Conservation (phyloP, 1,140 invertebrate genomes). For the Drosophila tsacasi region DNA sequence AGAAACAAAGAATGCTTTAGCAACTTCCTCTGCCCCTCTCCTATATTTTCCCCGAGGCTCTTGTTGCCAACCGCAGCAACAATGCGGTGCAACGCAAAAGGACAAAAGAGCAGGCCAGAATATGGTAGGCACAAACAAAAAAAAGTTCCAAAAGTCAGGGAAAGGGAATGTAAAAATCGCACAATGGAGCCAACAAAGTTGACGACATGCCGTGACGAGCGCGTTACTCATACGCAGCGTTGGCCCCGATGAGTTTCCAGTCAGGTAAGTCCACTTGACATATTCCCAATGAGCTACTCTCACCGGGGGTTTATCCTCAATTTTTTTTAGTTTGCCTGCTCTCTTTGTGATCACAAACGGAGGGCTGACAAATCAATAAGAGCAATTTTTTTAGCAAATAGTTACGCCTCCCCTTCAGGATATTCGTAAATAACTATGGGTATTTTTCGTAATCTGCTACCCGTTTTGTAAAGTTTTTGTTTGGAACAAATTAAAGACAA, state of each 20-base stretch:
- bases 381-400: no score
- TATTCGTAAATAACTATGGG: not conserved
- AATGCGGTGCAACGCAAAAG: constrained; percentile 58
- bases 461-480: no score
- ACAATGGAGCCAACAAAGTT: constrained; percentile 44
- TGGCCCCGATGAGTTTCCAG: constrained; percentile 49
- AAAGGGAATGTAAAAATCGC: constrained; percentile 29
- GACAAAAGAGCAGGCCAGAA: constrained; percentile 27
- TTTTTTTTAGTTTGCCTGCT: not conserved
- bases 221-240: constrained; percentile 61
- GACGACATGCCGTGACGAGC: constrained; percentile 47
- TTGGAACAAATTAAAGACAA: not conserved
- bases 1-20: constrained; percentile 59
- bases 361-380: constrained; percentile 18
- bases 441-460: no score
- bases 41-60: constrained; percentile 5
- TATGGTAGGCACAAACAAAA: not conserved
- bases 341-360: constrained; percentile 7
- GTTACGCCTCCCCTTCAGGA: not conserved
- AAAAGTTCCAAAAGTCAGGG: constrained; percentile 4
- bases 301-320: constrained; percentile 1
- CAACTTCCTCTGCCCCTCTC: not conserved
- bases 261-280: constrained; percentile 49
- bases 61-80: constrained; percentile 59
- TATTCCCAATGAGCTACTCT: constrained; percentile 54